Conservation (phyloP, 1,140 invertebrate species). For the Mycetomoellerius zeteki region DNA sequence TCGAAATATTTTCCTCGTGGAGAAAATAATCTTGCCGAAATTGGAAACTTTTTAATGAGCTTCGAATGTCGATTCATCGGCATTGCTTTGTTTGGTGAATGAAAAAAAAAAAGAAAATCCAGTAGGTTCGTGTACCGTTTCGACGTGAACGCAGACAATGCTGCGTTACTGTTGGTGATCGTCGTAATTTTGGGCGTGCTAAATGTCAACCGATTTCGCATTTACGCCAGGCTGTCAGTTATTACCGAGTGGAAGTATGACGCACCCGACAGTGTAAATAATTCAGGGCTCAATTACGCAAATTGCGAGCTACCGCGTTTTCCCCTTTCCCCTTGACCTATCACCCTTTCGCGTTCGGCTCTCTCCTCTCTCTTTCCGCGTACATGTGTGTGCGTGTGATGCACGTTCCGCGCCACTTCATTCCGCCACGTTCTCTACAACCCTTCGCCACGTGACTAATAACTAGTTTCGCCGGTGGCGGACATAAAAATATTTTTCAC, state of each 20-base stretch:
- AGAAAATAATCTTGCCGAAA: conserved; percentile 30
- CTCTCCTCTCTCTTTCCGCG: not conserved
- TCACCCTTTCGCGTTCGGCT: conserved; percentile 46
- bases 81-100: conserved; percentile 13
- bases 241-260: conserved; percentile 84
- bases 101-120: conserved; percentile 7
- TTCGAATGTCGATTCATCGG: conserved; percentile 22
- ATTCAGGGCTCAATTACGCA: conserved; percentile 86
- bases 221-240: conserved; percentile 78
- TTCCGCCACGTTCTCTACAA: conserved; percentile 54
- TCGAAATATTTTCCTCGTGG: conserved; percentile 33
- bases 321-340: conserved; percentile 60
- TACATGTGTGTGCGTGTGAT: conserved; percentile 38
- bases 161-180: conserved; percentile 39
- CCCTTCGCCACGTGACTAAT: conserved; percentile 70
- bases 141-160: conserved; percentile 57
- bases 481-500: conserved; percentile 45
- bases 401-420: conserved; percentile 74
- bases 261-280: conserved; percentile 86
- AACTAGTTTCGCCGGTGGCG: conserved; percentile 75
- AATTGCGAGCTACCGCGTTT: conserved; percentile 80
- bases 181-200: conserved; percentile 72
- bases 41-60: conserved; percentile 43
- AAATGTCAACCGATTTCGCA: conserved; percentile 78
- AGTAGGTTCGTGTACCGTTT: not conserved